A percentile compares a stretch with the other conserved stretches of the same genome.
phyloP scores from a whole-genome alignment of 1,140 invertebrate species.

The Drosophila nannoptera region DNA sequence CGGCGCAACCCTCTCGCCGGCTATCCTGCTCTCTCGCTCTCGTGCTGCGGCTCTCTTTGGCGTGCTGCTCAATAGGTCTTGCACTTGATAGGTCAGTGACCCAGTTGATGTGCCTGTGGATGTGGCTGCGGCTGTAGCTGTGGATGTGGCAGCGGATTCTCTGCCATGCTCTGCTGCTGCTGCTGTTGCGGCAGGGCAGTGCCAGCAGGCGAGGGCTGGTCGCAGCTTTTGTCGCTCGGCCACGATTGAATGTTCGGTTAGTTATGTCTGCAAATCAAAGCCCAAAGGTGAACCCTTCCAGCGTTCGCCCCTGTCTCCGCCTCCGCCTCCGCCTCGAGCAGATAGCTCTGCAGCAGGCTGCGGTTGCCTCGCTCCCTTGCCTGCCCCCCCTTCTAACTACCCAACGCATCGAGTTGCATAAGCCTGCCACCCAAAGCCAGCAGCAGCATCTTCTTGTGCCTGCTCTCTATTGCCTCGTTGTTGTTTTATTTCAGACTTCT shows the following conservation, averaged over 20 bases:
- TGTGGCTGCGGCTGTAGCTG: constrained; percentile 27
- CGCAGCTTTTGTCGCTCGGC: constrained; percentile 14
- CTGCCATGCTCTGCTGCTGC: constrained; percentile 9
- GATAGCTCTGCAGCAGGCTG: constrained; percentile 42
- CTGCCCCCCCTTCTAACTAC: background rate
- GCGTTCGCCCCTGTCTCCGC: background rate
- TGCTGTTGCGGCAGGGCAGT: constrained; percentile 61
- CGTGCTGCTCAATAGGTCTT: constrained; percentile 71
- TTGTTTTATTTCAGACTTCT: constrained; percentile 49
- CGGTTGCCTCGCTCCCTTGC: constrained; percentile 29
- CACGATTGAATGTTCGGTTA: constrained; percentile 22
- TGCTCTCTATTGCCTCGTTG: constrained; percentile 38
- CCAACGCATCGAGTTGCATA: constrained; percentile 58
- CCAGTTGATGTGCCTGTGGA: constrained; percentile 53
- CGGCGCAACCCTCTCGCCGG: constrained; percentile 39
- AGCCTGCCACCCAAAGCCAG: constrained; percentile 10
- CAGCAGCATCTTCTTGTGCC: constrained; percentile 31
- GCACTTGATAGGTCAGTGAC: constrained; percentile 76
- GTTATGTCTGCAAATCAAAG: constrained; percentile 33
- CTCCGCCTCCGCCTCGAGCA: constrained; percentile 1
- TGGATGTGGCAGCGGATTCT: constrained; percentile 31
- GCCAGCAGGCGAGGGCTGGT: constrained; percentile 28
- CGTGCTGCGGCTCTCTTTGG: constrained; percentile 25
- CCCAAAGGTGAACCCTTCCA: constrained; percentile 20
- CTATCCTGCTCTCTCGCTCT: constrained; percentile 8